Percentiles rank a stretch among this genome's conserved stretches.
Conservation (phyloP, 2,797 vertebrate genomes). For the Otolemur crassicaudatus region DNA sequence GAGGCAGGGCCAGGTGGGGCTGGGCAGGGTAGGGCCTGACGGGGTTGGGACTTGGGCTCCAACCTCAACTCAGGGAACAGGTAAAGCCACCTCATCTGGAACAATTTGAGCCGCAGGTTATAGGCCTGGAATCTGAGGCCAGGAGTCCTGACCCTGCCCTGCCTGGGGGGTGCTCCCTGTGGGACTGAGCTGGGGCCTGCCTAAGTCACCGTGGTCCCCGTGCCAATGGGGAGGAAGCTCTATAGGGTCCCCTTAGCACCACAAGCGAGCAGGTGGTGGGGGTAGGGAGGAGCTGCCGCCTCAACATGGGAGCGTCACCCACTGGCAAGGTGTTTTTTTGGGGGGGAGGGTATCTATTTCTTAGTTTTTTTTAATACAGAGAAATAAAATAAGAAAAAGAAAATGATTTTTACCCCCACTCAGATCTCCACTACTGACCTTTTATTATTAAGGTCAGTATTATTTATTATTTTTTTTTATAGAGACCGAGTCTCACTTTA, state of each 20-base stretch:
- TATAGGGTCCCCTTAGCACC: rapidly evolving
- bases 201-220: rapidly evolving
- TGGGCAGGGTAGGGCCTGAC: too few relatives aligned
- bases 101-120: slow-evolving; percentile 64
- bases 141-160: slow-evolving; percentile 36
- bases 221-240: rapidly evolving
- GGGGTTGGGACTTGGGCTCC: too few relatives aligned
- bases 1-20: background rate
- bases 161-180: background rate
- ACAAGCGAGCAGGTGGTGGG: too few relatives aligned
- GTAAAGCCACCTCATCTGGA: background rate
- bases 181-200: rapidly evolving
- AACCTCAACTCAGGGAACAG: background rate
- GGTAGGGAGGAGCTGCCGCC: too few relatives aligned
- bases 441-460: too few relatives aligned
- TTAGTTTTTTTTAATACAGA: background rate
- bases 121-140: background rate
- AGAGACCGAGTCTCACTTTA: too few relatives aligned
- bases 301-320: rapidly evolving
- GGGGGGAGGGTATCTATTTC: too few relatives aligned
- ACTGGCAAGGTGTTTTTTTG: background rate
- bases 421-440: background rate
- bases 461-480: too few relatives aligned
- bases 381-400: background rate
- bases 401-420: background rate